These are phyloP conservation scores for Rhizomys pruinosus DNA, from an alignment of 2,113 vertebrate species.

Conservation along the genomic window DNA sequence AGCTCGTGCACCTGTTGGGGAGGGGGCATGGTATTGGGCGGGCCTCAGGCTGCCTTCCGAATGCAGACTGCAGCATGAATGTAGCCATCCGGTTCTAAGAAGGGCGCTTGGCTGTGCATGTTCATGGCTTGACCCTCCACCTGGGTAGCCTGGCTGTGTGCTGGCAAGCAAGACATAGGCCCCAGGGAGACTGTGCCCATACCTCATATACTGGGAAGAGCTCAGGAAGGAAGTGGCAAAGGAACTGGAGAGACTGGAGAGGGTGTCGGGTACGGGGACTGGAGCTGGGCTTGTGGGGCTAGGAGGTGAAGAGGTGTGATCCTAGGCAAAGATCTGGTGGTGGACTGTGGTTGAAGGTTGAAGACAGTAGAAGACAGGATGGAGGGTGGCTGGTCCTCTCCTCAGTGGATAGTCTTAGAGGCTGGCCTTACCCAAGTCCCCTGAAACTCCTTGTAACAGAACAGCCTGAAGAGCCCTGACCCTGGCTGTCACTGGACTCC, in stretches of 20 bases:
- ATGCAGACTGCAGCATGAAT: rapidly evolving
- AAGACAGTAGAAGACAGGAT: rapidly evolving
- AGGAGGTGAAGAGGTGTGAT: rapidly evolving
- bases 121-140: rapidly evolving
- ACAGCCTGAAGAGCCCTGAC: not conserved
- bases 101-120: not conserved
- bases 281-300: rapidly evolving
- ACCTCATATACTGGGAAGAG: too few species aligned
- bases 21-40: too few species aligned
- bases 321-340: not conserved
- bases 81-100: not conserved
- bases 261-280: not conserved
- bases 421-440: not conserved
- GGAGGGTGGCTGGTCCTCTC: too few species aligned
- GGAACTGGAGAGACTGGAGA: not conserved
- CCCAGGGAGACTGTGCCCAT: not conserved
- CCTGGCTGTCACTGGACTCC: not conserved
- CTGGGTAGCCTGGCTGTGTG: too few species aligned
- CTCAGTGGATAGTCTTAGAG: not conserved
- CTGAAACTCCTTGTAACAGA: not conserved
- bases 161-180: not conserved
- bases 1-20: not conserved
- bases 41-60: not conserved
- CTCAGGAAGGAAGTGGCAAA: too few species aligned
- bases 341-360: not conserved